phyloP scores from a whole-genome alignment of 2,888 invertebrate species.

The Ischnura elegans region DNA sequence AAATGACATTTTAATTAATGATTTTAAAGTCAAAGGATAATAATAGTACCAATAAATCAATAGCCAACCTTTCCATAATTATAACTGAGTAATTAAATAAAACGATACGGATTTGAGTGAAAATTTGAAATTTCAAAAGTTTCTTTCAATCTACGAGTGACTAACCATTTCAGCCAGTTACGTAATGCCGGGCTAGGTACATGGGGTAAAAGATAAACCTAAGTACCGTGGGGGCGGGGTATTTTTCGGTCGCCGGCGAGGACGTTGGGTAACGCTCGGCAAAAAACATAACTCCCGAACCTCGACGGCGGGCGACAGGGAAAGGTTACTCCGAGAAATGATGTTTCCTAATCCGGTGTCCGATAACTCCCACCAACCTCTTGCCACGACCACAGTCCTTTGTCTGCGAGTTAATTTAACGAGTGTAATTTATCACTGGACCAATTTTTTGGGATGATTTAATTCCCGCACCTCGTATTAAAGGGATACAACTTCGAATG shows the following conservation, averaged over 20 bases:
- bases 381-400: not conserved
- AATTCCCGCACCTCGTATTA: too few species aligned
- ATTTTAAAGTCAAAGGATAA: too few species aligned
- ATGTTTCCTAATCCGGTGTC: not conserved
- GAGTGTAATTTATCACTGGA: not conserved
- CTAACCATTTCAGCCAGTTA: too few species aligned
- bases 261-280: not conserved
- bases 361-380: not conserved
- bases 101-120: too few species aligned
- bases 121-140: not conserved
- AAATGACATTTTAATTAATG: too few species aligned
- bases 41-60: too few species aligned
- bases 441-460: not conserved
- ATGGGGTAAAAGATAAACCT: too few species aligned
- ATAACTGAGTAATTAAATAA: too few species aligned
- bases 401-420: not conserved
- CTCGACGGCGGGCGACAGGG: not conserved
- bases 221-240: not conserved
- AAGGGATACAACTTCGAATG: too few species aligned
- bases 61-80: too few species aligned
- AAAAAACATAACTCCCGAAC: not conserved
- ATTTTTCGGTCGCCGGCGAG: conserved; percentile 2
- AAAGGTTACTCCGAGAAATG: not conserved
- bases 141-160: not conserved
- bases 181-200: too few species aligned